A percentile compares a stretch with the other conserved stretches of the same genome.
Evolutionary conservation across 2,113 vertebrate species (phyloP).

Genomic region (Coptodon bakossiorum): DNA sequence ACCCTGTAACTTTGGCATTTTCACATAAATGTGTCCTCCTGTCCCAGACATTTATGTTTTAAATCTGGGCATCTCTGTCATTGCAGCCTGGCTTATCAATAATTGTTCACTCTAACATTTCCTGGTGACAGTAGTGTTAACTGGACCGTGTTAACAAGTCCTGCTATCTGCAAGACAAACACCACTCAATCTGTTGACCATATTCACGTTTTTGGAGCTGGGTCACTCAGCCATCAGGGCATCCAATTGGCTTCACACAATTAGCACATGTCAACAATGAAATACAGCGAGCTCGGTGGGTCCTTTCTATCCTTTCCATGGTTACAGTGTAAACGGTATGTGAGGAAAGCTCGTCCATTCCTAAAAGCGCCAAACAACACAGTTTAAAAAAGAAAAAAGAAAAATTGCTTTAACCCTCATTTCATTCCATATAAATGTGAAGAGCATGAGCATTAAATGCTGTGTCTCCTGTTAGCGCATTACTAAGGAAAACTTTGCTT

Average conservation of each 20-base stretch:
- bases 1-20: background rate
- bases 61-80: background rate
- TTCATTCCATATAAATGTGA: background rate
- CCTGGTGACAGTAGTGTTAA: slow-evolving; percentile 61
- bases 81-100: slow-evolving; percentile 43
- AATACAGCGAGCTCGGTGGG: slow-evolving; percentile 2
- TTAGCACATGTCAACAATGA: slow-evolving; percentile 65
- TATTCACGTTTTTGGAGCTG: slow-evolving; percentile 45
- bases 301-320: slow-evolving; percentile 48
- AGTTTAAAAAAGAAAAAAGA: background rate
- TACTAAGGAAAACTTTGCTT: slow-evolving; percentile 32
- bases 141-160: slow-evolving; percentile 47
- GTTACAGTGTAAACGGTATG: slow-evolving; percentile 24
- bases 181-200: slow-evolving; percentile 65
- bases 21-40: background rate
- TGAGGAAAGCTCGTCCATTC: background rate
- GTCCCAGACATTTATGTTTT: background rate
- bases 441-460: background rate
- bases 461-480: background rate
- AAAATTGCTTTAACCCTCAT: background rate
- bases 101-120: slow-evolving; percentile 70
- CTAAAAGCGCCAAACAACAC: background rate
- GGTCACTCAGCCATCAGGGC: slow-evolving; percentile 60
- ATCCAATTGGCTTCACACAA: slow-evolving; percentile 68
- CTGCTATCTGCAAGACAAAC: slow-evolving; percentile 57